Conservation (phyloP, 1,140 invertebrate species). For the Hyles euphorbiae region DNA sequence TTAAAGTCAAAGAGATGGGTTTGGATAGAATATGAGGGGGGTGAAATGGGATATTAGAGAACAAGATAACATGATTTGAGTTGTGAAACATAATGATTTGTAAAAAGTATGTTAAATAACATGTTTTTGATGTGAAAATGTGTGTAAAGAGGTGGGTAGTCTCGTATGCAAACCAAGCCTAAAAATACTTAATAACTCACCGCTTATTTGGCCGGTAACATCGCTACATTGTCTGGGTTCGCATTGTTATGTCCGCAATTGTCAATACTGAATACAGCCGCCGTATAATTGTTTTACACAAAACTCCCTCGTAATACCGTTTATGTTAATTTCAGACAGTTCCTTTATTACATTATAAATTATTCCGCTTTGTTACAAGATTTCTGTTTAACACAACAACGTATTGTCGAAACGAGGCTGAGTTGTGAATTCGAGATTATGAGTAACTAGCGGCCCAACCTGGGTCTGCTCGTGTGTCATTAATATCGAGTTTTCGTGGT, state of each 20-base stretch:
- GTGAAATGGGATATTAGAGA: too few species aligned
- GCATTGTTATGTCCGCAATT: conserved; percentile 10
- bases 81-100: too few species aligned
- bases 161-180: conserved; percentile 1
- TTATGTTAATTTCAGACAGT: neutral
- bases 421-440: conserved; percentile 18
- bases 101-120: too few species aligned
- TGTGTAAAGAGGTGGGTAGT: too few species aligned
- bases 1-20: too few species aligned
- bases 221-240: conserved; percentile 7
- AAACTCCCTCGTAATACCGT: conserved; percentile 3
- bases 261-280: conserved; percentile 5
- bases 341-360: neutral
- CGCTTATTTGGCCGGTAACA: conserved; percentile 26
- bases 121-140: too few species aligned
- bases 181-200: conserved; percentile 31
- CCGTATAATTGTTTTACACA: conserved; percentile 9
- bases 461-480: too few species aligned
- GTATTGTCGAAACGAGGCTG: neutral
- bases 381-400: neutral
- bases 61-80: too few species aligned
- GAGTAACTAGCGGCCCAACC: conserved; percentile 26
- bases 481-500: too few species aligned
- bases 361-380: neutral
- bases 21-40: too few species aligned